Base-by-base conservation (phyloP, 2,888 invertebrate species). In the Charanyca ferruginea region DNA sequence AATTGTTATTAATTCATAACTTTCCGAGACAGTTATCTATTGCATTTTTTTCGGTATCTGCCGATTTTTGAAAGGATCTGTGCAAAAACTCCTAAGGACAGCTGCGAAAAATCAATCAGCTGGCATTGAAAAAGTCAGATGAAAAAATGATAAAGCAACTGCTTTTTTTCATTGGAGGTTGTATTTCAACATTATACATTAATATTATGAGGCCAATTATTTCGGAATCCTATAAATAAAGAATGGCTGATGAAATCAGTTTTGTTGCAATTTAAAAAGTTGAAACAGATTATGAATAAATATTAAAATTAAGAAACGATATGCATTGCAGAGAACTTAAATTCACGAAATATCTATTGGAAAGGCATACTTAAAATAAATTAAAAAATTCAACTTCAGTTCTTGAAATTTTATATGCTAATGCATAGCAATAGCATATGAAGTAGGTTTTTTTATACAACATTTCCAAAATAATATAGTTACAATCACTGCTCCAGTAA, bases 81-180 rank as follows among this genome's bases (percentile, higher is more conserved):
- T 1, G 11, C 53, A 73, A 77, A 58, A 73, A 63, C 45, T 38
- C 0, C 45, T 8, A 69, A 63, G 53, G 61, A 72, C 66, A 70
- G 38, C 45, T 42, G 22, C 20, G 41, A 42, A 42, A 77, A 42
- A 77, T 66, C 45, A 41, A 61, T 72, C 57, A 18, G 53, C 51
- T 72, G 73, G 73, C 73, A 54, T 61, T 77, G 78, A 58, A 58
- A 45, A 53, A 66, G 51, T 35, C 41, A 32, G 47, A 32, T 41
- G 25, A 35, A 47, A 57, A 48, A 49, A 51, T 8, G 5, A 48
- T 48, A 62, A 54, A 41, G 41, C 48, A 58, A 51, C 28, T 4
- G 32, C 55, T 57, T 53, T 52, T 53, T 47, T 60, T 52, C 20
- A 41, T 25, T 23, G 20, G 45, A 72, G 35, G 28, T 61, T 53